A percentile compares a stretch with the other conserved stretches of the same genome.
Evolutionary conservation across 2,888 invertebrate genomes (phyloP).

Genomic region (Allacma fusca): DNA sequence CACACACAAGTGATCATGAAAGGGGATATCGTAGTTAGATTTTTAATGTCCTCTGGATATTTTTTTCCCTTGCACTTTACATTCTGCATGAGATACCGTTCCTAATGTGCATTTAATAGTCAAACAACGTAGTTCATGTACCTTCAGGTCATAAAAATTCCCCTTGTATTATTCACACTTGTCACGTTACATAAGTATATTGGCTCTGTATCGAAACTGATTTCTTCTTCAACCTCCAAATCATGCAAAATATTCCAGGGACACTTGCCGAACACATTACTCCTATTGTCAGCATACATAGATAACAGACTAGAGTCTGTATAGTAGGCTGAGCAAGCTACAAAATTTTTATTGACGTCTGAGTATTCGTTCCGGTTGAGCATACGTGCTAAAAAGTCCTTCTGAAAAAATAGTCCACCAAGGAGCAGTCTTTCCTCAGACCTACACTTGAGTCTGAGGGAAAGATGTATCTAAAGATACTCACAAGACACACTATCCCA

Average conservation of each 20-base stretch:
- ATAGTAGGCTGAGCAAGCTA: neutral
- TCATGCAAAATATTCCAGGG: neutral
- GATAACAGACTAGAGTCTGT: neutral
- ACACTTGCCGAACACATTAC: neutral
- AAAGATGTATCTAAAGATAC: too few relatives aligned
- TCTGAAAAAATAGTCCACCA: too few relatives aligned
- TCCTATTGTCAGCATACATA: neutral
- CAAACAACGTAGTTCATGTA: neutral
- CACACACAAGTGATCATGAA: neutral
- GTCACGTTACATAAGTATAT: neutral
- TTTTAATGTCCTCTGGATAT: neutral
- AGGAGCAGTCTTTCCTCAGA: too few relatives aligned
- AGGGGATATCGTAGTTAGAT: neutral
- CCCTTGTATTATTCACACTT: neutral
- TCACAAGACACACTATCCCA: too few relatives aligned
- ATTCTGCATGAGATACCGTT: neutral
- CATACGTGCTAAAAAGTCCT: too few relatives aligned
- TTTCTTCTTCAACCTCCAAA: neutral
- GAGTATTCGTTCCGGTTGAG: neutral
- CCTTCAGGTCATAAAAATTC: neutral
- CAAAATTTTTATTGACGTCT: slow-evolving; percentile 10
- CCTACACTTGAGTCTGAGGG: too few relatives aligned
- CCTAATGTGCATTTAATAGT: slow-evolving; percentile 2
- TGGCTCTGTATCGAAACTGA: neutral
- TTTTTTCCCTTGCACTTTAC: neutral